Evolutionary conservation across 2,888 invertebrate species (phyloP).

Genomic region (Euplagia quadripunctaria): DNA sequence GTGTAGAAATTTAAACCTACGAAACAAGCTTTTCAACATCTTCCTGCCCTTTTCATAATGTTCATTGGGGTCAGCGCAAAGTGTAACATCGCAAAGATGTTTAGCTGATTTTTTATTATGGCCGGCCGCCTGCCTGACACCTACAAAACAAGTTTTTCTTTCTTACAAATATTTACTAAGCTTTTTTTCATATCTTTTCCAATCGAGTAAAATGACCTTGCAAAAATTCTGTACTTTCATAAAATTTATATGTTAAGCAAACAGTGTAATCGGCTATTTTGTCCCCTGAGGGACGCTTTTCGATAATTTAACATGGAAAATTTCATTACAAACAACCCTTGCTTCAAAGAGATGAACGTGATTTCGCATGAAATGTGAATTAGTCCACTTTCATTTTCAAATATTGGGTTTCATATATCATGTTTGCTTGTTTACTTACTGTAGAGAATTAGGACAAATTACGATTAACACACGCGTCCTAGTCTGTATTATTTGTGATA

Average conservation of each 20-base stretch:
- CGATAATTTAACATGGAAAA: constrained; percentile 43
- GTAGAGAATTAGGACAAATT: constrained; percentile 7
- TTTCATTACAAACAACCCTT: constrained; percentile 32
- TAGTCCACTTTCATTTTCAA: constrained; percentile 28
- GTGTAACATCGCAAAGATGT: too few relatives aligned
- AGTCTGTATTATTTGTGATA: neutral
- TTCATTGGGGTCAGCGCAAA: too few relatives aligned
- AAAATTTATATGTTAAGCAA: constrained; percentile 14
- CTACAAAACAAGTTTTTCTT: too few relatives aligned
- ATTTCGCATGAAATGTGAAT: constrained; percentile 34
- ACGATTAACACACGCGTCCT: neutral
- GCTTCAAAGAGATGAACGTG: constrained; percentile 37
- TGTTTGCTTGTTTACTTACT: constrained; percentile 10
- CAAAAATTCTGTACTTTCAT: neutral
- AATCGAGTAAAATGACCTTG: neutral
- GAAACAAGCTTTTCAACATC: too few relatives aligned
- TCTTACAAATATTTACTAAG: too few relatives aligned
- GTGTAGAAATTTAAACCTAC: too few relatives aligned
- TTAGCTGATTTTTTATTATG: too few relatives aligned
- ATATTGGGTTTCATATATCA: constrained; percentile 24
- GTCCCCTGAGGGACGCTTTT: constrained; percentile 15
- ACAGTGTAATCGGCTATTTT: constrained; percentile 12
- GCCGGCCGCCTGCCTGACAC: too few relatives aligned
- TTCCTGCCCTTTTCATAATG: too few relatives aligned
- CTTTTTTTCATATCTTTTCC: neutral